Percentiles rank a stretch among this genome's conserved stretches.
Conservation (phyloP, 2,888 invertebrate genomes). For the Agriotes lineatus region DNA sequence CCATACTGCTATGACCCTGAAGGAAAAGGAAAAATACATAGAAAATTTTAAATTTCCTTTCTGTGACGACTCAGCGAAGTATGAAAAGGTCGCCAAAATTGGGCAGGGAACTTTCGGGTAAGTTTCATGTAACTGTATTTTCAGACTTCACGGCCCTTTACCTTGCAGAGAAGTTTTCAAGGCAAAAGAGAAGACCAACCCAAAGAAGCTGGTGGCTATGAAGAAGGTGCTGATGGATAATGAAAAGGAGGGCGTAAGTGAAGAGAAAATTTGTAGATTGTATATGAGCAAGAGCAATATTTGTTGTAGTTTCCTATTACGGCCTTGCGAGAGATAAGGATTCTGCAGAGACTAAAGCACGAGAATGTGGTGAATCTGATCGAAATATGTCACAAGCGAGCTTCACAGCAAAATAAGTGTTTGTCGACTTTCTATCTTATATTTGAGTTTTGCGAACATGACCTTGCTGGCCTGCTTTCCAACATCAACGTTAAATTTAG, state of each 20-base stretch:
- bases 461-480: constrained; percentile 94
- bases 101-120: constrained; percentile 99
- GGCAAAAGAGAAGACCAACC: constrained; percentile 88
- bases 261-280: neutral
- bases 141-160: neutral
- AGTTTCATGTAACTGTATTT: constrained; percentile 53
- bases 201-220: constrained; percentile 94
- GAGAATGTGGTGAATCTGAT: constrained; percentile 97
- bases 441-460: constrained; percentile 99
- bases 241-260: constrained; percentile 94
- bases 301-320: constrained; percentile 93
- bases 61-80: constrained; percentile 93
- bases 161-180: constrained; percentile 93
- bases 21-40: constrained; percentile 71
- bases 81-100: constrained; percentile 97
- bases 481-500: constrained; percentile 97
- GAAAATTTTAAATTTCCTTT: constrained; percentile 88
- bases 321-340: constrained; percentile 95
- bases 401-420: constrained; percentile 77
- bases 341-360: constrained; percentile 93
- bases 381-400: constrained; percentile 96
- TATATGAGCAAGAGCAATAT: neutral
- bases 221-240: constrained; percentile 99
- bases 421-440: constrained; percentile 94
- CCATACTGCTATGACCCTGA: constrained; percentile 58